Evolutionary conservation across 2,888 invertebrate species (phyloP), one percentile per base, ranked within the genome.

Genomic region (Bedellia somnulentella): DNA sequence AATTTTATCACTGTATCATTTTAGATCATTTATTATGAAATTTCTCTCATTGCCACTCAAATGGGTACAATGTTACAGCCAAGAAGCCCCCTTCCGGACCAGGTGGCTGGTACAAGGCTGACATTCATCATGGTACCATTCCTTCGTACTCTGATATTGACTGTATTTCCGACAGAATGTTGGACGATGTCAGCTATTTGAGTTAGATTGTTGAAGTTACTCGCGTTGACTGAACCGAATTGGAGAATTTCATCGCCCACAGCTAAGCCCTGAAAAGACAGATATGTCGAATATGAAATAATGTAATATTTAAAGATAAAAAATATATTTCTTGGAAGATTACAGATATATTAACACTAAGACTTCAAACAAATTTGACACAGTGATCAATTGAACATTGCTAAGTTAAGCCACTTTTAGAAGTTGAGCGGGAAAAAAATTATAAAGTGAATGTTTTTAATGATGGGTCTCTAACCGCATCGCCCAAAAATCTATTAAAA

Each of bases 11-110:
- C n/a, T n/a, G n/a, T n/a, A n/a, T n/a, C n/a, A n/a, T n/a, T n/a
- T n/a, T n/a, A n/a, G n/a, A n/a, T n/a, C n/a, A n/a, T n/a, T n/a
- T n/a, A n/a, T n/a, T n/a, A n/a, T n/a, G n/a, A n/a, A n/a, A n/a
- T n/a, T n/a, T n/a, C n/a, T n/a, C n/a, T n/a, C n/a, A n/a, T n/a
- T n/a, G n/a, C n/a, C n/a, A n/a, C n/a, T n/a, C n/a, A n/a, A 9
- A 30, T n/a, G 6, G 73, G 64, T 22, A 82, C 57, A 41, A 87
- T 80, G 46, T 81, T 84, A 51, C 85, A 86, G 2, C 89, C 93
- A 17, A 93, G 75, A 31, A 92, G 58, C 1, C 90, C 90, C 33
- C 83, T 82, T 29, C 92, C 92, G 37, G 70, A 68, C 93, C 92
- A 93, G 6, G 80, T 79, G 39, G 81, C 80, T 0, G 92, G 92